Evolutionary conservation across 2,797 vertebrate genomes (phyloP).

Genomic region (Lagodon rhomboides): DNA sequence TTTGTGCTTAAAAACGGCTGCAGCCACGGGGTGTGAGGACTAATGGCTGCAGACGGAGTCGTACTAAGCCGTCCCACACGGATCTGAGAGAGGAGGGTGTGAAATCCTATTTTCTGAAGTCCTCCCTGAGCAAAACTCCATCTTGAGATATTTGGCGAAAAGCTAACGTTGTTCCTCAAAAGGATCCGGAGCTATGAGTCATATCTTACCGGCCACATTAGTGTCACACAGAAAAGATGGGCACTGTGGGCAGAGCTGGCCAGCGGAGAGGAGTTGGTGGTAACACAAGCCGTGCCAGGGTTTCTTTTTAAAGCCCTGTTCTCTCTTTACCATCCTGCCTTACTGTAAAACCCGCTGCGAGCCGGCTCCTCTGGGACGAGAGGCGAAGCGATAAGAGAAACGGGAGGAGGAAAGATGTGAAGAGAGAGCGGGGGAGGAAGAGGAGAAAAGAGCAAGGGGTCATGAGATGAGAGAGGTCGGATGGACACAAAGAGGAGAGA

Average conservation of each 20-base stretch:
- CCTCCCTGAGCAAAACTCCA: constrained; percentile 43
- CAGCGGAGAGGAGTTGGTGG: constrained; percentile 57
- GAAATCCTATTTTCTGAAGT: constrained; percentile 40
- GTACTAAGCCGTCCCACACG: constrained; percentile 46
- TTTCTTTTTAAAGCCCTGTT: constrained; percentile 78
- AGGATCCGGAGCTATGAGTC: constrained; percentile 59
- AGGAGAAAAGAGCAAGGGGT: constrained; percentile 43
- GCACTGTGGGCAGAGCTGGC: constrained; percentile 70
- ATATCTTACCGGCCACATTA: constrained; percentile 50
- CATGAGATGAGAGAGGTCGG: constrained; percentile 48
- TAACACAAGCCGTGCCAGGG: constrained; percentile 63
- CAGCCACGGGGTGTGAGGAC: constrained; percentile 44
- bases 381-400: constrained; percentile 61
- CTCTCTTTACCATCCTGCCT: constrained; percentile 69
- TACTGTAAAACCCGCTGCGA: constrained; percentile 77
- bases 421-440: constrained; percentile 14
- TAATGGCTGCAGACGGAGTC: constrained; percentile 58
- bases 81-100: constrained; percentile 44
- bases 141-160: constrained; percentile 48
- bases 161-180: constrained; percentile 42
- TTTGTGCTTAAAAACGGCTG: constrained; percentile 49
- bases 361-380: constrained; percentile 70
- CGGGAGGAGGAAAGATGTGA: constrained; percentile 56
- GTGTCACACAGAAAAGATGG: constrained; percentile 62
- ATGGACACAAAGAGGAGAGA: constrained; percentile 34